Evolutionary conservation across 2,113 vertebrate genomes (phyloP).

Genomic region (Microtus montanus): DNA sequence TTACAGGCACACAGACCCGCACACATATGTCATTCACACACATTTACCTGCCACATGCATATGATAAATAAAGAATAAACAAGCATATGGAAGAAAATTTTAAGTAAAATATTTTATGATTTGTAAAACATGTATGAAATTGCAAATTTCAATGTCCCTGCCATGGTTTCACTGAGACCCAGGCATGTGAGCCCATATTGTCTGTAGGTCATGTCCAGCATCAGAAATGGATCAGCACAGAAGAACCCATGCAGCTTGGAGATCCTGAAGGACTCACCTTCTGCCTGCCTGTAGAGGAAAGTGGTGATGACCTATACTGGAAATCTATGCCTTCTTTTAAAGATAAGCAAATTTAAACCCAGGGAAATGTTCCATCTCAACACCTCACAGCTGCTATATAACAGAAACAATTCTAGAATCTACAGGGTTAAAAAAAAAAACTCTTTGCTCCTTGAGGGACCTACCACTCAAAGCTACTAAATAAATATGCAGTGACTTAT

Average conservation of each 20-base stretch:
- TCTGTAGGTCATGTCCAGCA: neutral
- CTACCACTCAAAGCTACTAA: no score
- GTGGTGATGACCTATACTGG: neutral
- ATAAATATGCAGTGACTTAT: no score
- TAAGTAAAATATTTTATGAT: neutral
- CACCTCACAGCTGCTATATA: accelerated
- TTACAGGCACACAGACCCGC: no score
- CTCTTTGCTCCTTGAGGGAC: no score
- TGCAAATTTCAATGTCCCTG: neutral
- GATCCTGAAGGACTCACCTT: neutral
- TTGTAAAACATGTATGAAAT: neutral
- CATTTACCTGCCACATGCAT: no score
- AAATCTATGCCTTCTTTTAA: neutral
- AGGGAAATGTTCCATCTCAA: neutral
- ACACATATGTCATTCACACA: neutral
- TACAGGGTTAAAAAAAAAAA: no score
- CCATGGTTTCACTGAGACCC: neutral
- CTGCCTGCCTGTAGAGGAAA: neutral
- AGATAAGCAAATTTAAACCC: neutral
- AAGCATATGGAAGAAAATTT: neutral
- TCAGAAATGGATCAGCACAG: no score
- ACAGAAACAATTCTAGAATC: neutral
- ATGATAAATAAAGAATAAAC: neutral
- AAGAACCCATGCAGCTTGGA: neutral
- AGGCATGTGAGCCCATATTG: neutral